Conservation (phyloP, 2,113 vertebrate species). For the Orthonyx spaldingii region DNA sequence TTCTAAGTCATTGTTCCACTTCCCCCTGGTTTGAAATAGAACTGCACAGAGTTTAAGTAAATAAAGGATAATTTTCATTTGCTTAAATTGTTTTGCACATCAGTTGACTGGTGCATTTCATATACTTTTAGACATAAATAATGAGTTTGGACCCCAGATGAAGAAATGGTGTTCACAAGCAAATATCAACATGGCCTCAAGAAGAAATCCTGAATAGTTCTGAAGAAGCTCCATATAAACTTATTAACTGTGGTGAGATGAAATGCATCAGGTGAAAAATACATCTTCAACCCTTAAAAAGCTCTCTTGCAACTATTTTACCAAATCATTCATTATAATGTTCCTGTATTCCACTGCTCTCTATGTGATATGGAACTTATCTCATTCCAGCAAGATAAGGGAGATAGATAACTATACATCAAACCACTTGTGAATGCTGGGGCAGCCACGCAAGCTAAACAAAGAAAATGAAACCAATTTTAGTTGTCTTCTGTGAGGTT, state of each 20-base stretch:
- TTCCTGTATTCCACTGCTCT: neutral
- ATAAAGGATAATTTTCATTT: neutral
- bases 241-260: neutral
- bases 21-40: neutral
- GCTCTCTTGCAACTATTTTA: neutral
- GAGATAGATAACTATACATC: neutral
- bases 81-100: neutral
- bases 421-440: neutral
- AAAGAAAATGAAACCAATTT: constrained; percentile 1
- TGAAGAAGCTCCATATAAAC: neutral
- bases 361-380: neutral
- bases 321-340: neutral
- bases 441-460: neutral
- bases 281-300: neutral
- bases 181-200: neutral
- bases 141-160: neutral
- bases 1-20: neutral
- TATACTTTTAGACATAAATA: neutral
- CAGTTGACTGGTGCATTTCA: neutral
- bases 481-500: neutral
- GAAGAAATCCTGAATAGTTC: neutral
- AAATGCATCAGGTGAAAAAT: neutral
- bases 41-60: neutral
- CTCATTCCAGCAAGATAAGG: neutral
- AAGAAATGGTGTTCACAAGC: neutral